phyloP scores from a whole-genome alignment of 2,797 vertebrate genomes.

The Crossoptilon crossoptilon region DNA sequence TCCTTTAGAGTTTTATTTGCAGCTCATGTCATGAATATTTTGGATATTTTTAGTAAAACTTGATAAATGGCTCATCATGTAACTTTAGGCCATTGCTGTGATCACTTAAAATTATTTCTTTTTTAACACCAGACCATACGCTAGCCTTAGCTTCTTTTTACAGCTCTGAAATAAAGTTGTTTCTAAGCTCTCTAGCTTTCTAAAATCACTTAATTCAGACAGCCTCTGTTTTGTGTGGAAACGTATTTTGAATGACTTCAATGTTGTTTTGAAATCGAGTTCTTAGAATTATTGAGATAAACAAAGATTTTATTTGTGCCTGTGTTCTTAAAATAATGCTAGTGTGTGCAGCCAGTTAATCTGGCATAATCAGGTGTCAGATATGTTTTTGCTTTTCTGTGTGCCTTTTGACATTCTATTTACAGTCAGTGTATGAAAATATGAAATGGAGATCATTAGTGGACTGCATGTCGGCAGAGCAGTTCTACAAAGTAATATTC shows the following conservation, averaged over 20 bases:
- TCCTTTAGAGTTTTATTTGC: neutral
- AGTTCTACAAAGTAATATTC: conserved; percentile 23
- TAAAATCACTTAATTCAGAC: neutral
- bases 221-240: neutral
- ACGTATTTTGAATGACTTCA: neutral
- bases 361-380: neutral
- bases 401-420: neutral
- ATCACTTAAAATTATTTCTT: neutral
- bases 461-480: neutral
- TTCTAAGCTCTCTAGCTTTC: neutral
- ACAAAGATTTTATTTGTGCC: neutral
- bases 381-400: neutral
- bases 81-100: neutral
- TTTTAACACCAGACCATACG: neutral
- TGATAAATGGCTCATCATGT: neutral
- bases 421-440: conserved; percentile 7
- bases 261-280: neutral
- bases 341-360: neutral
- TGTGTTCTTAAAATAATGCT: neutral
- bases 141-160: neutral
- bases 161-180: neutral
- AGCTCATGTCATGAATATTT: neutral
- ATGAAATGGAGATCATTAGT: conserved; percentile 38
- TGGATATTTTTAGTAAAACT: neutral
- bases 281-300: neutral